Evolutionary conservation across 2,113 vertebrate species (phyloP).

Genomic region (Grantiella picta): DNA sequence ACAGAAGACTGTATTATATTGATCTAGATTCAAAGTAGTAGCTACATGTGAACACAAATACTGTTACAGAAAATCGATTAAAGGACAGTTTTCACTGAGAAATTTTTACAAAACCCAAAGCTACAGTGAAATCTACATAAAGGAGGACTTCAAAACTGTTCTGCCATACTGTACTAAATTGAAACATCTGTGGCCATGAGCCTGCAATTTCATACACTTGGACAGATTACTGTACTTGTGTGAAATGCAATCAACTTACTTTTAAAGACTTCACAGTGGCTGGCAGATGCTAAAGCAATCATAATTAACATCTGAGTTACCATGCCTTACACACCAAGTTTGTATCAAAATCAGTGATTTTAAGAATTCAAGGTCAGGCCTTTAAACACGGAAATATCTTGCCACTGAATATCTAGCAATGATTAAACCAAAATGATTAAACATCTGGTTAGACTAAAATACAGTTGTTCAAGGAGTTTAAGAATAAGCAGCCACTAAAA

Average conservation of each 20-base stretch:
- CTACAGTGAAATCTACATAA: neutral
- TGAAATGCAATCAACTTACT: slow-evolving; percentile 18
- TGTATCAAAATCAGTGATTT: neutral
- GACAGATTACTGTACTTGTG: neutral
- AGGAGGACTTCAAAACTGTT: neutral
- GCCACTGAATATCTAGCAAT: neutral
- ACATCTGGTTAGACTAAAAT: slow-evolving; percentile 30
- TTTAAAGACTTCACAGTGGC: neutral
- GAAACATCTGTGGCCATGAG: neutral
- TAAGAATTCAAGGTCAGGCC: neutral
- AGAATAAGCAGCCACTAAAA: neutral
- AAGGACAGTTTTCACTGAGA: neutral
- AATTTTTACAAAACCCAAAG: neutral
- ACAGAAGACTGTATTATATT: neutral
- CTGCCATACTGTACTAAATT: neutral
- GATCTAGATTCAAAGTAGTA: neutral
- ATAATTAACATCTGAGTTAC: neutral
- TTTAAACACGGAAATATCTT: neutral
- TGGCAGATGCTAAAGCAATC: slow-evolving; percentile 12
- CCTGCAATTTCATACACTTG: neutral
- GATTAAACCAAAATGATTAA: neutral
- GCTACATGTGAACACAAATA: neutral
- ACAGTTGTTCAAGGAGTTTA: neutral
- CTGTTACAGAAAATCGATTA: neutral
- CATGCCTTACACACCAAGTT: neutral